Base-by-base conservation (phyloP, 2,888 invertebrate species). In the Drosophila macrospina region DNA sequence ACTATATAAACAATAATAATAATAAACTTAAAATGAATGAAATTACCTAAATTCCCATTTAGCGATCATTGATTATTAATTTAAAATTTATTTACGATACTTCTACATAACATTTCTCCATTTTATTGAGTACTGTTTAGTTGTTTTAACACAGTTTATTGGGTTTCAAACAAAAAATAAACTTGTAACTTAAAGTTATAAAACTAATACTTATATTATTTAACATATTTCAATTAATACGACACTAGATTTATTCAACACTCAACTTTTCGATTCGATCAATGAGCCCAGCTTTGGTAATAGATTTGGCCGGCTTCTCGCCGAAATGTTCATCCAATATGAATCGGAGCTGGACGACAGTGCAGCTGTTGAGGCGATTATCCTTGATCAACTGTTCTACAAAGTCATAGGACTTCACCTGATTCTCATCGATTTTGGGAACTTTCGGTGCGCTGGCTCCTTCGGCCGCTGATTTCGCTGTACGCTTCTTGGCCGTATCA, bases 321-420 rank as follows among this genome's bases (percentile, higher is more conserved):
- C 51, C 72, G 36, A 81, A 91, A 52, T 90, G 88, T 0, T 41
- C 4, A 13, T 82, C 67, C 8, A 90, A 55, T 62, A 90, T 87
- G 6, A 30, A 47, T 0, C 82, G 75, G 20, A 90, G 63, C 45
- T 91, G 91, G 0, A 47, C 44, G 7, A 54, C 81, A 0, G 91
- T 89, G 55, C 89, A 91, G 10, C 61, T 57, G 4, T 8, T 28
- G 13, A 90, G 34, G 0, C 60, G 59, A 1, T 86, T 57, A 3
- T 80, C 78, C 20, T 67, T 69, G 13, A 87, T 71, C 37, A 90
- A 63, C 8, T 74, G 62, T 20, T 77, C 47, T 1, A 90, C 80
- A 64, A 69, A 84, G 3, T 79, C 73, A n/a, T 64, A 75, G 10
- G 69, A 73, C 15, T 76, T 65, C 1, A 91, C 39, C 28, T 83